phyloP scores from a whole-genome alignment of 2,797 vertebrate genomes.

The Bovichtus variegatus region DNA sequence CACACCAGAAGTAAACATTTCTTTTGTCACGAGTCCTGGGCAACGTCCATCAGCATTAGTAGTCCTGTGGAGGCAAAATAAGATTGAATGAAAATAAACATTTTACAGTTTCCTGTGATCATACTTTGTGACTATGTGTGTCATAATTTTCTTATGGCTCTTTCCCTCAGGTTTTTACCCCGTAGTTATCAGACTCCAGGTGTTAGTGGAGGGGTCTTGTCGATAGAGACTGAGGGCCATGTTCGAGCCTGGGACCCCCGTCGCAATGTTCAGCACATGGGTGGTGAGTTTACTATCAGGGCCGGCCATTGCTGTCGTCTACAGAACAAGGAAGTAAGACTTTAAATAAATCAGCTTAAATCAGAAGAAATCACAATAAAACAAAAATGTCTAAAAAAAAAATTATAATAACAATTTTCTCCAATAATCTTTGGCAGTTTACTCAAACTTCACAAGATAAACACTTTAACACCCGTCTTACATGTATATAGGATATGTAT shows the following conservation, averaged over 20 bases:
- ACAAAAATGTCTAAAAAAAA: background rate
- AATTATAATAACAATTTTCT: background rate
- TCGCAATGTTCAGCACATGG: slow-evolving; percentile 84
- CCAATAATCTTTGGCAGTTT: background rate
- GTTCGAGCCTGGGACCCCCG: slow-evolving; percentile 80
- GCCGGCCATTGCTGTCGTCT: slow-evolving; percentile 77
- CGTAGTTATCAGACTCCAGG: slow-evolving; percentile 77
- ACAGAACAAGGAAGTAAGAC: slow-evolving; percentile 7
- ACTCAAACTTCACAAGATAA: background rate
- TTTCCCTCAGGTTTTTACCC: slow-evolving; percentile 71
- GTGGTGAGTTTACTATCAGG: slow-evolving; percentile 80
- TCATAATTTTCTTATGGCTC: background rate
- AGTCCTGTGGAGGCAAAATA: slow-evolving; percentile 68
- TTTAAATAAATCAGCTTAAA: background rate
- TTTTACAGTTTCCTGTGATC: background rate
- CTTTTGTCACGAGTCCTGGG: slow-evolving; percentile 80
- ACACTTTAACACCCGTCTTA: background rate
- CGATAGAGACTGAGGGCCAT: slow-evolving; percentile 77
- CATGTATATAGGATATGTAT: background rate
- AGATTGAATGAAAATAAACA: background rate
- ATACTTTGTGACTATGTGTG: background rate
- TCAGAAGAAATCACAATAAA: background rate
- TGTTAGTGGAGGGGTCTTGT: slow-evolving; percentile 62
- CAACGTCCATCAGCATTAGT: slow-evolving; percentile 90
- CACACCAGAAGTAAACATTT: slow-evolving; percentile 84